Conservation (phyloP, 2,888 invertebrate genomes). For the Lepidocyrtoides sp. region DNA sequence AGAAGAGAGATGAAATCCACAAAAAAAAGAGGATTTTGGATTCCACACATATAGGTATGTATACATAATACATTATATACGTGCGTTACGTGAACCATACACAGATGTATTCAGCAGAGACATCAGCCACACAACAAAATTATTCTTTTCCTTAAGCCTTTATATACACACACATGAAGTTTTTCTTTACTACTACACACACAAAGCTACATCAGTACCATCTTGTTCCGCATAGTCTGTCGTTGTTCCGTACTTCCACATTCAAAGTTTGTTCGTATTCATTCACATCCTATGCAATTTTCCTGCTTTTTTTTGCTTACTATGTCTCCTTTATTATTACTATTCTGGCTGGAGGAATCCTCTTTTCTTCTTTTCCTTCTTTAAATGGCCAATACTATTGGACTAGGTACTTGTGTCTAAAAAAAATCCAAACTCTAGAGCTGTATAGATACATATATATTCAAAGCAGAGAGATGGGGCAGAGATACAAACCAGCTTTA, state of each 20-base stretch:
- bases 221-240: conserved; percentile 11
- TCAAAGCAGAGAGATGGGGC: neutral
- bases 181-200: neutral
- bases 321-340: neutral
- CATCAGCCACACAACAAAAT: conserved; percentile 43
- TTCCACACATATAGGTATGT: conserved; percentile 21
- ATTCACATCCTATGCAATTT: conserved; percentile 54
- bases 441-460: too few species aligned
- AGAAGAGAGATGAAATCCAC: conserved; percentile 34
- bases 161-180: conserved; percentile 60
- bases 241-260: neutral
- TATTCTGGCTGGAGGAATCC: conserved; percentile 24
- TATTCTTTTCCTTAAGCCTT: conserved; percentile 64
- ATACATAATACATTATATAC: neutral
- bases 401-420: neutral
- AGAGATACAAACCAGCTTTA: neutral
- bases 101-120: conserved; percentile 10
- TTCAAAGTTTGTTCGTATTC: conserved; percentile 6
- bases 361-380: neutral
- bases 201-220: neutral
- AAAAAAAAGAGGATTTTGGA: conserved; percentile 68
- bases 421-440: neutral
- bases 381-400: neutral
- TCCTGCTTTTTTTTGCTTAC: conserved; percentile 20
- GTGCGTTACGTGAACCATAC: neutral